Evolutionary conservation across 2,888 invertebrate genomes (phyloP), one percentile per base, ranked within the genome.

Genomic region (Hirtodrosophila histrioides): DNA sequence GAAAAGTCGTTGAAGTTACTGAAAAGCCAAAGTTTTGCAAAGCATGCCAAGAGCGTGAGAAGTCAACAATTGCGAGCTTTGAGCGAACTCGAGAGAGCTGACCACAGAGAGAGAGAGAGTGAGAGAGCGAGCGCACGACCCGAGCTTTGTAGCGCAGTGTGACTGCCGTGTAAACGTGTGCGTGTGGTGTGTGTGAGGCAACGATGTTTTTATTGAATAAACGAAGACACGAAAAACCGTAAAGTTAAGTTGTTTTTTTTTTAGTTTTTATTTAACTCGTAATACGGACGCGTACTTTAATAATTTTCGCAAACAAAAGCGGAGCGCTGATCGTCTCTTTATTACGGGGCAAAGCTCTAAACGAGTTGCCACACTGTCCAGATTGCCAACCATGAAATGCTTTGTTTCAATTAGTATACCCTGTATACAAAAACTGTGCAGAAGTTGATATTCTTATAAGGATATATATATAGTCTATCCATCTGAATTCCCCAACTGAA

Each of bases 1-100:
- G 77, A 85, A 86, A 90, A 85, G 78, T 90, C 89, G 89, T 86
- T 86, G 72, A 77, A 89, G 88, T 88, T 81, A 89, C 89, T 90
- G 79, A 89, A 86, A 58, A 70, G 51, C 49, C 23, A 57, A 72
- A 70, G 68, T 60, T 64, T 58, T 55, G 73, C 64, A 31, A 62
- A 67, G 61, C 6, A 54, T 27, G 46, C 63, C 39, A 58, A 58
- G 57, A 62, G 65, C 57, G 5, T 33, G 57, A 60, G 29, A 66
- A 63, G 57, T 41, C 41, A 35, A 6, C 45, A 24, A 43, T 27
- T 11, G 60, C 58, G 58, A 81, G 75, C 68, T 81, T 77, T 81
- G 17, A 17, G 17, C 17, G 17, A 17, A 17, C 17, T 55, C 33
- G 41, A 56, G 67, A 8, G 31, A 40, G 40, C 33, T 0, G n/a